phyloP scores from a whole-genome alignment of 2,113 vertebrate genomes.

The Pelodiscus sinensis region DNA sequence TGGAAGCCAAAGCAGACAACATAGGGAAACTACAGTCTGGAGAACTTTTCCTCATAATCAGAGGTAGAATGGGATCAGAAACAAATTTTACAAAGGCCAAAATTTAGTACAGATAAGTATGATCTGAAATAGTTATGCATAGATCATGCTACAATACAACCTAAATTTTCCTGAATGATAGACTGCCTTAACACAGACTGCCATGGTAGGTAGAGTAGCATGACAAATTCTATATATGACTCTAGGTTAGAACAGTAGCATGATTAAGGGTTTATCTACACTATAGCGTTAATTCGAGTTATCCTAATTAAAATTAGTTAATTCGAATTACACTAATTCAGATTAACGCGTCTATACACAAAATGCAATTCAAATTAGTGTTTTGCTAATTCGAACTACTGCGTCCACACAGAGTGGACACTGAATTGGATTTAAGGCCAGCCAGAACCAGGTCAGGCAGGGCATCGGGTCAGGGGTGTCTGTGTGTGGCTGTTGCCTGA shows the following conservation, averaged over 20 bases:
- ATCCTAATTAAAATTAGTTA: too few relatives aligned
- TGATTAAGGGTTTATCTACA: not conserved
- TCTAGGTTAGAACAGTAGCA: not conserved
- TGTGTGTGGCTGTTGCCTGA: too few relatives aligned
- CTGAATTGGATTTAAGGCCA: too few relatives aligned
- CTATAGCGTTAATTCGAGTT: too few relatives aligned
- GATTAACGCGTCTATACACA: too few relatives aligned
- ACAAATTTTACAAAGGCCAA: not conserved
- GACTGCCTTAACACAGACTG: not conserved
- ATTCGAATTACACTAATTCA: too few relatives aligned
- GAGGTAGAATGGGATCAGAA: not conserved
- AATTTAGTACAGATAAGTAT: not conserved
- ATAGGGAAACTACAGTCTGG: not conserved
- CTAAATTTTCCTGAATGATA: not conserved
- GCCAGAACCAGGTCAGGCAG: too few relatives aligned
- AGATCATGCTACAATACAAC: not conserved
- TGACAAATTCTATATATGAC: not conserved
- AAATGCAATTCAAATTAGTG: too few relatives aligned
- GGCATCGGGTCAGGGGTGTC: too few relatives aligned
- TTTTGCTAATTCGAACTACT: too few relatives aligned
- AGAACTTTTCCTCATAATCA: not conserved
- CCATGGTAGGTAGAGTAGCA: rapidly evolving
- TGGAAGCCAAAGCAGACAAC: not conserved
- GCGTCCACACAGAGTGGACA: too few relatives aligned
- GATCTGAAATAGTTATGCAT: not conserved